Evolutionary conservation across 30 jellyfish, hydroid and myxozoan species (phyloP).

Genomic region (Mastigias papua): DNA sequence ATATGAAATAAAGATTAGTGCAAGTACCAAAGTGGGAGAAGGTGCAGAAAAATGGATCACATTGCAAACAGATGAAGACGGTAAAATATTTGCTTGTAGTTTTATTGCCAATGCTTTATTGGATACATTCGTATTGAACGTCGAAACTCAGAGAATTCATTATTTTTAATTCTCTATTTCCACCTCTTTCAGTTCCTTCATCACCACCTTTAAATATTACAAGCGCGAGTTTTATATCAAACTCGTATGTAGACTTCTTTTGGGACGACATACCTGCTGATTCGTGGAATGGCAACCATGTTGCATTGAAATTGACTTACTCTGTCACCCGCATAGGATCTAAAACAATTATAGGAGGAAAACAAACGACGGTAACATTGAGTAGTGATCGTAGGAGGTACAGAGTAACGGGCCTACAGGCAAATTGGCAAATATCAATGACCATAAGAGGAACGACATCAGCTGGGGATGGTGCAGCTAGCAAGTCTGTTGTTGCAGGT

Average conservation of each 20-base stretch:
- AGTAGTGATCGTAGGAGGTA: constrained; percentile 27
- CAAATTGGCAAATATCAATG: constrained; percentile 52
- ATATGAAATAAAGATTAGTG: constrained; percentile 53
- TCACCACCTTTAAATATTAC: constrained; percentile 41
- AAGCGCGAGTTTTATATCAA: constrained; percentile 20
- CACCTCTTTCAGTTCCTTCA: constrained; percentile 55
- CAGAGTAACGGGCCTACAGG: constrained; percentile 51
- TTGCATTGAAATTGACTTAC: constrained; percentile 19
- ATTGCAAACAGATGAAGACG: constrained; percentile 65
- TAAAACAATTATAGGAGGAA: constrained; percentile 30
- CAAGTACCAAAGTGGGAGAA: constrained; percentile 40
- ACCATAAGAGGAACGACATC: constrained; percentile 35
- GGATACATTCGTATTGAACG: no score
- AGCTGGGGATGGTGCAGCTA: constrained; percentile 56
- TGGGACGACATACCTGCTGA: constrained; percentile 51
- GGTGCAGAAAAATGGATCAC: constrained; percentile 63
- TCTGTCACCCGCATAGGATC: constrained; percentile 51
- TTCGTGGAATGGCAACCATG: constrained; percentile 59
- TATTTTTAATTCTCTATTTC: no score
- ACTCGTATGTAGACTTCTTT: constrained; percentile 30
- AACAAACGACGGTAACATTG: constrained; percentile 5
- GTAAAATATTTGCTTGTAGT: no score
- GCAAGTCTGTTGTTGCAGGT: constrained; percentile 61
- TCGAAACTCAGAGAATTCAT: no score
- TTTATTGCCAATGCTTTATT: no score